Evolutionary conservation across 2,113 vertebrate species (phyloP), one percentile per base, ranked within the genome.

Genomic region (Peromyscus polionotus): DNA sequence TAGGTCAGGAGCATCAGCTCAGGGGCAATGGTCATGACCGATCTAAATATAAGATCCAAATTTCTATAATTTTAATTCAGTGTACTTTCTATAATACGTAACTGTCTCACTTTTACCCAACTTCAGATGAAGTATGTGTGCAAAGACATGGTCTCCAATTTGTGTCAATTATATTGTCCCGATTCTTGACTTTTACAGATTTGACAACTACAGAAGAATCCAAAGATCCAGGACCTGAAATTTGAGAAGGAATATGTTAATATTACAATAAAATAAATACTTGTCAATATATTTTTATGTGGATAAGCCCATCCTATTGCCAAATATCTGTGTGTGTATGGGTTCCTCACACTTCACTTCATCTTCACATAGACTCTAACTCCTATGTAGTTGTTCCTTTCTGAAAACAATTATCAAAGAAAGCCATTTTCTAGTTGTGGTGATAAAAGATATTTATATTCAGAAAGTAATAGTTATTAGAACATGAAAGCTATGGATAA

Each of bases 211-310:
- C 28, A 54, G n/a, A 90, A 88, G 51, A 11, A 79, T 65, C 8
- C 3, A 70, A 92, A 88, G 9, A 3, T 86, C 42, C 13, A 86
- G 8, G 39, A 26, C n/a, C 54, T 80, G 42, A 75, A 45, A 92
- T 96, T 95, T 97, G 14, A 70, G 87, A 33, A 83, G 24, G 79
- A 24, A 85, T 90, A 88, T 33, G 67, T 85, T 85, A 88, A 2
- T 7, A 85, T 31, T 93, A 12, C 13, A 59, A 88, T 88, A 90
- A 85, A 42, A 80, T 33, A 36, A 75, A 65, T 96, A 80, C 68
- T 83, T 92, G 42, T 13, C 77, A 92, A 87, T 57, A 70, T 81
- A 10, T 93, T 22, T 88, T 90, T 70, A 39, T 91, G 36, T 61
- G 20, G 5, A 24, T 96, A 86, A 92, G 28, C 10, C 1, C 33